phyloP scores from a whole-genome alignment of 2,113 vertebrate species.

The Guaruba guarouba region DNA sequence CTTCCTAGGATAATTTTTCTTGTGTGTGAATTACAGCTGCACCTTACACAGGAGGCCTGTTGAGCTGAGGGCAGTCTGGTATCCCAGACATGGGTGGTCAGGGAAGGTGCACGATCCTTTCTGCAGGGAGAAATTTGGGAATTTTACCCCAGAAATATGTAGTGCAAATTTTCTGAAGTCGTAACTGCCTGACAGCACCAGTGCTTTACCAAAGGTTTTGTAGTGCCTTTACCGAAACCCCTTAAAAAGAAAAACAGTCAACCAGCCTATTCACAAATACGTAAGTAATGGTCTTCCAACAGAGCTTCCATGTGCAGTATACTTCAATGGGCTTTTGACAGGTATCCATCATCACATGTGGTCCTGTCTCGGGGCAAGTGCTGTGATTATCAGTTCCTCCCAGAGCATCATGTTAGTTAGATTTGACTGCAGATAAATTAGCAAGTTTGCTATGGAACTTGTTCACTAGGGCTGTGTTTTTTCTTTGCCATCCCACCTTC shows the following conservation, averaged over 20 bases:
- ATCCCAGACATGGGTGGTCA: background rate
- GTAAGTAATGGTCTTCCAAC: background rate
- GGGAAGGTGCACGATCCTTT: background rate
- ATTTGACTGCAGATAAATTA: background rate
- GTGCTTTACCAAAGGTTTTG: background rate
- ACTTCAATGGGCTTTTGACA: background rate
- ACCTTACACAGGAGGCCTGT: background rate
- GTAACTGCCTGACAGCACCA: rapidly evolving
- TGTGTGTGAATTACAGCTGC: background rate
- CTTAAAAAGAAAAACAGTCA: background rate
- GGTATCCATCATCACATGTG: background rate
- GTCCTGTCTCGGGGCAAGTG: background rate
- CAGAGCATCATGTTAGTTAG: background rate
- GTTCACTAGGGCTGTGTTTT: background rate
- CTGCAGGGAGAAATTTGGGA: background rate
- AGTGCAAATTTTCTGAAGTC: background rate
- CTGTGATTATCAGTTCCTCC: background rate
- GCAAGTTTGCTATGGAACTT: background rate
- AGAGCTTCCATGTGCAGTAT: background rate
- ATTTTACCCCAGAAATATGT: background rate
- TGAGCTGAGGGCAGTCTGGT: background rate
- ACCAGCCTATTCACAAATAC: background rate
- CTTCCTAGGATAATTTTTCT: background rate
- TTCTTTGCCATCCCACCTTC: background rate
- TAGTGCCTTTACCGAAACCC: background rate